Evolutionary conservation across 2,797 vertebrate genomes (phyloP), one percentile per base, ranked within the genome.

Genomic region (Oceanodroma leucorhoa): DNA sequence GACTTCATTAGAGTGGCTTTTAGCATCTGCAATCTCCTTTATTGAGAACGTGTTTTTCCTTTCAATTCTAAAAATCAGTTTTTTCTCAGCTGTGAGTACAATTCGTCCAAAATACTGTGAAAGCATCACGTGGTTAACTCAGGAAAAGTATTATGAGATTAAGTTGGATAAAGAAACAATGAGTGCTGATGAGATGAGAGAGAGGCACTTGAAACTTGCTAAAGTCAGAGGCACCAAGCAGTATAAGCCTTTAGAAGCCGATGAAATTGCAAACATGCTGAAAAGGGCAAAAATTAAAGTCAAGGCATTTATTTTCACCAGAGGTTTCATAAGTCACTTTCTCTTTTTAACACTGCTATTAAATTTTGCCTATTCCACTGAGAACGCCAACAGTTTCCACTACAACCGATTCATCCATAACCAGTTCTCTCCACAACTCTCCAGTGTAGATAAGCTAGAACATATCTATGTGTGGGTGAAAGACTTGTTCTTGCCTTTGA

Each of bases 1-100:
- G 5, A 97, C 90, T 17, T 98, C 98, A 3, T 3, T 80, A 3
- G 95, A 97, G 21, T 98, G 98, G 98, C 92, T 98, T 50, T 75
- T 97, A 3, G 97, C 98, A 0, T 98, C 97, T 1, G 32, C 66
- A 7, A 55, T 61, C 9, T 97, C 98, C 7, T 95, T 98, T 75
- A 26, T 89, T 32, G 41, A 97, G 94, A 96, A 95, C 0, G 26
- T 98, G 6, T 90, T 97, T 38, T 15, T 98, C 16, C 10, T 97
- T 65, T 96, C 98, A 41, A 61, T 96, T 3, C 14, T 83, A 26
- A 98, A 97, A 62, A 90, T 96, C 2, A 7, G 16, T 2, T 23
- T 97, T 30, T 14, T 89, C 73, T 90, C 97, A 13, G 87, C 97
- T 10, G 0, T 96, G 9, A 92, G 62, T 20, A 57, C 88, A 5